Evolutionary conservation across 1,140 invertebrate genomes (phyloP), one percentile per base, ranked within the genome.

Genomic region (Drosophila jambulina): DNA sequence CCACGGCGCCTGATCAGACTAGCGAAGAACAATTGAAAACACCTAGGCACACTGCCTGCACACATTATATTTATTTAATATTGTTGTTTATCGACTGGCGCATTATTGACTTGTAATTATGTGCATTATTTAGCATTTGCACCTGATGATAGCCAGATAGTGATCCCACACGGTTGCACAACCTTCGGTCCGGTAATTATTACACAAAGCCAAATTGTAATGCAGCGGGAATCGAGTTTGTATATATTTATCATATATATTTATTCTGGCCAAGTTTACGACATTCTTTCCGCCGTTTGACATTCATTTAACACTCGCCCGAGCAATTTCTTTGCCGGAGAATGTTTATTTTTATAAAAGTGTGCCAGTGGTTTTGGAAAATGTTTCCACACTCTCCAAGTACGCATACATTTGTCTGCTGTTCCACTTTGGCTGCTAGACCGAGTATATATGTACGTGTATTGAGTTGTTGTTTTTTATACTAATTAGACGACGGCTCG

Each of bases 111-210:
- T 69, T 32, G 58, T 87, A 87, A 88, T 87, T 87, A 87, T 87
- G 83, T 87, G 83, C 83, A 87, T 87, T 87, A 78, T 78, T 87
- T 87, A 74, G 77, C 83, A 84, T 80, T 88, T 80, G 62, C 72
- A 80, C 54, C 54, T 57, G 65, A 69, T 75, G 45, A 59, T 34
- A 36, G 59, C 12, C 25, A 34, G 38, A n/a, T 49, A 67, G 19
- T 40, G 12, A 59, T 72, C 69, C 69, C 65, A 51, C 54, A 43
- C 54, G 69, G 23, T 74, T 72, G 36, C 70, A 38, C 51, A 72
- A 72, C 42, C 19, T 15, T 3, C 36, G 1, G 9, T 15, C 21
- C 4, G 32, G 21, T 56, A 56, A 43, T 72, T 72, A 72, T 72
- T 38, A 60, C 23, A 58, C 29, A 46, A 46, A 46, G 32, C 49